Evolutionary conservation across 2,113 vertebrate species (phyloP), one percentile per base, ranked within the genome.

Genomic region (Physeter macrocephalus): DNA sequence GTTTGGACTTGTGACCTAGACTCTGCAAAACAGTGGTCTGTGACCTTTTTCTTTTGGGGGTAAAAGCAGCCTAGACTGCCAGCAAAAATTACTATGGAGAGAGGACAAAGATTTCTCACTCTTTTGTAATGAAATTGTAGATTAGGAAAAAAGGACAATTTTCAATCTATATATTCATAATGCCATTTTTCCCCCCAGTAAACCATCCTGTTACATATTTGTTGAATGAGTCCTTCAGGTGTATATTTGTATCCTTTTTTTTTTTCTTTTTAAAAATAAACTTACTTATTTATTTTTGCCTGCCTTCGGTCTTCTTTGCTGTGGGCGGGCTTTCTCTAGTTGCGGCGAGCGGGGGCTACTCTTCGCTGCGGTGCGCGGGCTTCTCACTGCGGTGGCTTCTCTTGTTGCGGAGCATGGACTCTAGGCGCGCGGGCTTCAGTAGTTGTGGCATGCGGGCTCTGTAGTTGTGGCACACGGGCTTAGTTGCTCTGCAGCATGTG

Each of bases 1-100:
- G 11, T 81, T 69, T 94, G 94, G 83, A 95, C 92, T 92, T 97
- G 64, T 97, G 95, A 96, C 90, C 95, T 95, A 71, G 25, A 92
- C 80, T 34, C 52, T 72, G 57, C 0, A 66, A 97, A 98, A 96
- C 97, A 97, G 90, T 92, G 83, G 72, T 61, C 84, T 92, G 78
- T 95, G 90, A 97, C 93, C 69, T 95, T 93, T 97, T 91, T 61
- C 82, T 89, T 95, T 52, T 49, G 57, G 43, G n/a, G 23, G 12
- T 90, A 80, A 92, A 94, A 93, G 9, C 71, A 82, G 41, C 59
- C 72, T 88, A 67, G 14, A 59, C 18, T 21, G 27, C 21, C 46
- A 88, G 86, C 57, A 93, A 92, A 94, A 92, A 90, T 88, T 81
- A 93, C 89, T 86, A 21, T 69, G 52, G 36, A 87, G 71, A 85